phyloP scores from a whole-genome alignment of 1,140 invertebrate genomes.

The Leguminivora glycinivorella region DNA sequence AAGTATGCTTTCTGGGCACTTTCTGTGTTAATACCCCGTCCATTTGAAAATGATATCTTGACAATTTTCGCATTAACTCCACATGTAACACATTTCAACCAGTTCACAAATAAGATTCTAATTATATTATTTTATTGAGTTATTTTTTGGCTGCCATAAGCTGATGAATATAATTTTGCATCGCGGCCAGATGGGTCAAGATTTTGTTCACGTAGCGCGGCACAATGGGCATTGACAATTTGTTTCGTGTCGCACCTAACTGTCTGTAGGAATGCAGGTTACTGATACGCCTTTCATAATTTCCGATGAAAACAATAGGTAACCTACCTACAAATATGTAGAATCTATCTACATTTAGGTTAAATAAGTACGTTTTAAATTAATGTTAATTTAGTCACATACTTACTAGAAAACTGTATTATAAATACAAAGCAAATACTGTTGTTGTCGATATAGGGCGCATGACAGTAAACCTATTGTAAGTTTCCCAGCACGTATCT shows the following conservation, averaged over 20 bases:
- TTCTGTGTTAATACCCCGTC: too few species aligned
- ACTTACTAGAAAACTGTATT: too few species aligned
- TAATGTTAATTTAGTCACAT: too few species aligned
- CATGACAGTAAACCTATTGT: too few species aligned
- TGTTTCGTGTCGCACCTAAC: conserved; percentile 3
- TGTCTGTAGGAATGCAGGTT: conserved; percentile 12
- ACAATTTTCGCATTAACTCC: background rate
- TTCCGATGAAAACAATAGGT: conserved; percentile 1
- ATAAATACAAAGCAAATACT: too few species aligned
- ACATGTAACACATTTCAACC: background rate
- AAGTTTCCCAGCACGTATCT: too few species aligned
- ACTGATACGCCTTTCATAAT: conserved; percentile 11
- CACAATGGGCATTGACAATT: conserved; percentile 16
- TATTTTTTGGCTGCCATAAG: conserved; percentile 12
- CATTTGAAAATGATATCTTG: too few species aligned
- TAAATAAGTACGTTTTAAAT: background rate
- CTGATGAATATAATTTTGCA: conserved; percentile 12
- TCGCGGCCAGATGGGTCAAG: conserved; percentile 11
- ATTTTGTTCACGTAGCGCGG: conserved; percentile 1
- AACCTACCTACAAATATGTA: background rate
- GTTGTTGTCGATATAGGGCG: too few species aligned
- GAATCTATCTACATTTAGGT: background rate
- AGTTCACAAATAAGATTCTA: background rate
- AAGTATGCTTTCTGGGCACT: too few species aligned
- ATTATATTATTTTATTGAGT: conserved; percentile 6